Percentiles rank a stretch among this genome's conserved stretches.
Conservation (phyloP, 1,140 invertebrate species). For the Lamellibrachia luymesi region DNA sequence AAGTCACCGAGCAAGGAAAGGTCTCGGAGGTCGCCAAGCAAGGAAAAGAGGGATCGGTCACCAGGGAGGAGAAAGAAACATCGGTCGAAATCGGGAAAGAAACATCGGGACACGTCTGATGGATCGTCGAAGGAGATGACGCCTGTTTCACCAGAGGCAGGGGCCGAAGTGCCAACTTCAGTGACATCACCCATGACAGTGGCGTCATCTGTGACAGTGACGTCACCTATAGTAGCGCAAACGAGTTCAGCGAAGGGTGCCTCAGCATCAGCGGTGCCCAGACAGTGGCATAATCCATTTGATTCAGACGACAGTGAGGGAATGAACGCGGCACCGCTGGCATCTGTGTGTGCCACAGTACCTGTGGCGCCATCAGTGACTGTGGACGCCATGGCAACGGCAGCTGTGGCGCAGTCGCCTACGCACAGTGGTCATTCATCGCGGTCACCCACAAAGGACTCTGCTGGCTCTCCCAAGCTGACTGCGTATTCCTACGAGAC, state of each 20-base stretch:
- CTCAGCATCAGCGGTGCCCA: constrained; percentile 72
- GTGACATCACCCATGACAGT: constrained; percentile 38
- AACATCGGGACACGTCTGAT: neutral
- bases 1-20: constrained; percentile 20
- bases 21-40: neutral
- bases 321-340: neutral
- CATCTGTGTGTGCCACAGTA: neutral
- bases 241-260: neutral
- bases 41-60: neutral
- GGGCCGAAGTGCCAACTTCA: constrained; percentile 61
- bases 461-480: neutral
- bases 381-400: neutral
- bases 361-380: neutral
- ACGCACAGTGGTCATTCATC: constrained; percentile 1
- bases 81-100: neutral
- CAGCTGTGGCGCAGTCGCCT: neutral
- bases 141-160: constrained; percentile 48
- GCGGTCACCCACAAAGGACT: constrained; percentile 1
- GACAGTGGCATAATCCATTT: constrained; percentile 85
- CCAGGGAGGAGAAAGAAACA: neutral
- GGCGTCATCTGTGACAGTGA: too few relatives aligned
- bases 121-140: constrained; percentile 69
- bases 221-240: neutral
- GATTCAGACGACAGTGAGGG: constrained; percentile 85
- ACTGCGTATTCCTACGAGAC: neutral